Conservation (phyloP, 2,888 invertebrate genomes). For the Heteropelma amictum region DNA sequence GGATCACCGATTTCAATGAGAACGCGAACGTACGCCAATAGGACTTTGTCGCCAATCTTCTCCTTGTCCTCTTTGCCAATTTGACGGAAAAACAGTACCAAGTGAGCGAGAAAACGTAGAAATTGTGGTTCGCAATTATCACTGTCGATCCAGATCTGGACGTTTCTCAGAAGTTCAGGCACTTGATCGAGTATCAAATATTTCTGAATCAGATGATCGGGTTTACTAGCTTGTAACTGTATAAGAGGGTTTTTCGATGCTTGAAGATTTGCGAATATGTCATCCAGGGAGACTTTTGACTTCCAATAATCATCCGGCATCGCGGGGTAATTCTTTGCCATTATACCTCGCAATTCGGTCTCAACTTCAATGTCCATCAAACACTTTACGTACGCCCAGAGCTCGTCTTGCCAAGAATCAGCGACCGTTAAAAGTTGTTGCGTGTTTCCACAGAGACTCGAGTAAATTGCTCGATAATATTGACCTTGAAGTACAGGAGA, state of each 20-base stretch:
- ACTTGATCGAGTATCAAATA: constrained; percentile 90
- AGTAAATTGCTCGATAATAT: constrained; percentile 74
- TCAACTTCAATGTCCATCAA: constrained; percentile 93
- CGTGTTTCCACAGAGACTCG: constrained; percentile 88
- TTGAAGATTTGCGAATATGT: constrained; percentile 84
- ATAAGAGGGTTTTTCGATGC: constrained; percentile 81
- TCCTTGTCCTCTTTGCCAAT: constrained; percentile 86
- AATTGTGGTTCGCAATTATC: constrained; percentile 80
- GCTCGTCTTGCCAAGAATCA: constrained; percentile 91
- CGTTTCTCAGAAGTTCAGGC: constrained; percentile 85
- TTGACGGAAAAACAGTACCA: constrained; percentile 89
- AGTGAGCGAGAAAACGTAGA: constrained; percentile 90
- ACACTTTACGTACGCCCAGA: constrained; percentile 92
- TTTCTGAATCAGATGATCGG: constrained; percentile 89
- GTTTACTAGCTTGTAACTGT: constrained; percentile 81
- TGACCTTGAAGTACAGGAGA: constrained; percentile 60
- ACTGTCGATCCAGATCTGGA: constrained; percentile 83
- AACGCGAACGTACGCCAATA: constrained; percentile 86
- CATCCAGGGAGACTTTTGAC: constrained; percentile 84
- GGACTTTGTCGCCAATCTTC: constrained; percentile 86
- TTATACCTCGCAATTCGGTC: constrained; percentile 84
- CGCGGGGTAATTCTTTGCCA: constrained; percentile 79
- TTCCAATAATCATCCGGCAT: constrained; percentile 86
- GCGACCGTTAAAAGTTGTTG: constrained; percentile 87
- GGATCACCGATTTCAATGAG: constrained; percentile 88